phyloP scores from a whole-genome alignment of 2,113 vertebrate species.

The Pteronura brasiliensis region DNA sequence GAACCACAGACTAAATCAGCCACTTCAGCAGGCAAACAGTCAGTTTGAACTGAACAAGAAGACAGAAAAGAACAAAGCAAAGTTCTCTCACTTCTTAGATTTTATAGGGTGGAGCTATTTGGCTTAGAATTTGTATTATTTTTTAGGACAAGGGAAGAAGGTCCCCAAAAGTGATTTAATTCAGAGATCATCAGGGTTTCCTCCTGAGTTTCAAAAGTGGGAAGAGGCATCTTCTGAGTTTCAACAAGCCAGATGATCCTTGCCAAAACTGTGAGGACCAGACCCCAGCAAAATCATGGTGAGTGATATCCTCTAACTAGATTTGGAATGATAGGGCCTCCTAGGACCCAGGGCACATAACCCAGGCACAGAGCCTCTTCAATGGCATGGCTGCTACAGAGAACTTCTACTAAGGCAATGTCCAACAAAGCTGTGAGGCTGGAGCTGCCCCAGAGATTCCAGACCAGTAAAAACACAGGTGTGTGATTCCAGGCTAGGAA shows the following conservation, averaged over 20 bases:
- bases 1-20: not conserved
- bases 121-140: not conserved
- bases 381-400: not conserved
- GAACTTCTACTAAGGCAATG: not conserved
- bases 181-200: not conserved
- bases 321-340: not conserved
- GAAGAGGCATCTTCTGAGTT: not conserved
- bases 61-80: not conserved
- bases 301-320: not conserved
- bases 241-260: not conserved
- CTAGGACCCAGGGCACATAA: not conserved
- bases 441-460: not conserved
- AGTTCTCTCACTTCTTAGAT: not conserved
- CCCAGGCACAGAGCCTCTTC: not conserved
- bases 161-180: not conserved
- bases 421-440: not conserved
- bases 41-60: not conserved
- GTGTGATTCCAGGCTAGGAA: not conserved
- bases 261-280: not conserved
- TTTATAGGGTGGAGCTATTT: not conserved
- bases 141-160: not conserved
- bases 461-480: not conserved
- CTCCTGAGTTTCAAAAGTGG: not conserved
- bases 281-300: not conserved
- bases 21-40: not conserved